Percentiles rank a stretch among this genome's conserved stretches.
Conservation (phyloP, 2,113 vertebrate species). For the Hiodon tergisus region DNA sequence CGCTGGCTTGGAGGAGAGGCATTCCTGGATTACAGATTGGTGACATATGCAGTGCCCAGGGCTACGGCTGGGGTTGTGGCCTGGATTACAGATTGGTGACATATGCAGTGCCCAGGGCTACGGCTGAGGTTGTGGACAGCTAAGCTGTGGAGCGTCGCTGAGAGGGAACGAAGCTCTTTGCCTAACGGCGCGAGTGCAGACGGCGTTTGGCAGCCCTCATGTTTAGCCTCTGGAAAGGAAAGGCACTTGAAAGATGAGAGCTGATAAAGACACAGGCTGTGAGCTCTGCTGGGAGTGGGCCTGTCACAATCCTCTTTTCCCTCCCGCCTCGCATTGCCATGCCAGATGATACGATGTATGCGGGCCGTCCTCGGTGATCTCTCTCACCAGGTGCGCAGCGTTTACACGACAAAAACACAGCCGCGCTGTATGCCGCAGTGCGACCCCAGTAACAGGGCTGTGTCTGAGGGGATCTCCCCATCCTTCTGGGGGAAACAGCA, state of each 20-base stretch:
- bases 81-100: slow-evolving; percentile 9
- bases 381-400: too few relatives aligned
- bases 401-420: not conserved
- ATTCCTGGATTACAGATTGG: not conserved
- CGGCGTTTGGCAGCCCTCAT: slow-evolving; percentile 22
- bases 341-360: not conserved
- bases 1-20: not conserved
- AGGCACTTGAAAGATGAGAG: slow-evolving; percentile 38
- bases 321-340: not conserved
- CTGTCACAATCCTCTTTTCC: not conserved
- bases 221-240: slow-evolving; percentile 39
- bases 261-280: slow-evolving; percentile 38
- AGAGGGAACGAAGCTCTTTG: slow-evolving; percentile 10
- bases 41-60: slow-evolving; percentile 25
- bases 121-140: slow-evolving; percentile 25
- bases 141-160: slow-evolving; percentile 1
- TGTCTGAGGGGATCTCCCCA: too few relatives aligned
- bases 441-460: not conserved
- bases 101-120: slow-evolving; percentile 25
- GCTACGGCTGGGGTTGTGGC: slow-evolving; percentile 17
- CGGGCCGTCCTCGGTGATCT: not conserved
- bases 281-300: slow-evolving; percentile 35
- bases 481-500: too few relatives aligned
- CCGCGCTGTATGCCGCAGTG: not conserved
- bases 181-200: slow-evolving; percentile 8